phyloP scores from a whole-genome alignment of 92 coral and sea anemone genomes.

The Porites divaricata region DNA sequence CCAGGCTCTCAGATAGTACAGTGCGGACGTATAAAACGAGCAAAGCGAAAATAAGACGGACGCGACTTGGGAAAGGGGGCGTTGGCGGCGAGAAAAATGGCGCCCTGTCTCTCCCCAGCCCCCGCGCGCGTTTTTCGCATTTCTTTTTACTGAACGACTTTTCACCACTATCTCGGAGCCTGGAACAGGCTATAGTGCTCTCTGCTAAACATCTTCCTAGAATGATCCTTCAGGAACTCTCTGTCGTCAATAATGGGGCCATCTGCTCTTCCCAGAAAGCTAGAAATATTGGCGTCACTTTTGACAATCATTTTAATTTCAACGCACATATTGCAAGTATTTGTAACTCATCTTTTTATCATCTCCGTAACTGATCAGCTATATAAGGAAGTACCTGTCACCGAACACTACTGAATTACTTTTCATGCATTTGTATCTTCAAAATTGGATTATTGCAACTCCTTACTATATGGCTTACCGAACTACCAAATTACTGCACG shows the following conservation, averaged over 20 bases:
- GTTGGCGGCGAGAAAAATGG: no score
- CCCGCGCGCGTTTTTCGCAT: no score
- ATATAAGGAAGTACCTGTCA: constrained; percentile 1
- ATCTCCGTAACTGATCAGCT: not conserved
- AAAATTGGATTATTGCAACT: not conserved
- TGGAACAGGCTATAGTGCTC: no score
- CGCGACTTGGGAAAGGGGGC: no score
- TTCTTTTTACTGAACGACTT: no score
- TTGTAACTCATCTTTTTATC: not conserved
- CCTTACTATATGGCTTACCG: not conserved
- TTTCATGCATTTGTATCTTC: not conserved
- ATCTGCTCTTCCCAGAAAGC: constrained; percentile 17
- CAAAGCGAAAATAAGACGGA: no score
- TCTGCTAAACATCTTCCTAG: not conserved
- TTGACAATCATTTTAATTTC: constrained; percentile 3
- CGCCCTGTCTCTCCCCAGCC: no score
- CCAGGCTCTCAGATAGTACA: no score
- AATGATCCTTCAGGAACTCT: not conserved
- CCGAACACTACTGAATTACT: not conserved
- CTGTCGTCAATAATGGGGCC: constrained; percentile 6
- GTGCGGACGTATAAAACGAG: no score
- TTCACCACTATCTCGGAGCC: no score
- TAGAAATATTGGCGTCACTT: not conserved
- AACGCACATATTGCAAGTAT: not conserved
- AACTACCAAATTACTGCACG: not conserved